Evolutionary conservation across 2,113 vertebrate species (phyloP).

Genomic region (Varanus salvator): DNA sequence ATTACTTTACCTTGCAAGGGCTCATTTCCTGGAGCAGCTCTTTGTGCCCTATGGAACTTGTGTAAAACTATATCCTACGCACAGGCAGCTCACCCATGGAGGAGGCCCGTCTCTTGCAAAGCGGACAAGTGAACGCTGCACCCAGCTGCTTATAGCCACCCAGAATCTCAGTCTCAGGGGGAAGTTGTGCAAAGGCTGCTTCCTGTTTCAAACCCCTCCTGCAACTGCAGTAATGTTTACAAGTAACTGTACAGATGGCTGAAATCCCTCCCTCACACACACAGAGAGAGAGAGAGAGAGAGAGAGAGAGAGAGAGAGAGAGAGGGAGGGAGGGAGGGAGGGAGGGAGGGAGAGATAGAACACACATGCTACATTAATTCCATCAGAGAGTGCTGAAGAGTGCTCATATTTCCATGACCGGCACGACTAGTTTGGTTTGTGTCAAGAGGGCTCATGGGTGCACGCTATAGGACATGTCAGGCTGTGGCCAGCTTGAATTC

Average conservation of each 20-base stretch:
- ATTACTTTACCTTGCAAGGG: neutral
- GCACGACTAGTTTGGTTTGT: neutral
- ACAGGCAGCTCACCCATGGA: neutral
- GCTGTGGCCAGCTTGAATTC: neutral
- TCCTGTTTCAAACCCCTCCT: conserved; percentile 48
- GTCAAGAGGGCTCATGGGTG: neutral
- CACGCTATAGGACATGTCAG: too few species aligned
- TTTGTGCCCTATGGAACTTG: neutral
- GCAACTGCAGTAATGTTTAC: neutral
- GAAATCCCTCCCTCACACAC: neutral
- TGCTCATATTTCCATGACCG: neutral
- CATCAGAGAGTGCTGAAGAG: neutral
- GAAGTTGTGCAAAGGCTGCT: conserved; percentile 53
- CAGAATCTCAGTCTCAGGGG: conserved; percentile 9
- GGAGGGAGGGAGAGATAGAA: neutral
- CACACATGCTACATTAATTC: neutral
- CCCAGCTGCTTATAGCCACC: conserved; percentile 41
- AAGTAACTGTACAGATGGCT: neutral
- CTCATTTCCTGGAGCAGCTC: conserved; percentile 22
- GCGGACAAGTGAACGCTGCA: neutral
- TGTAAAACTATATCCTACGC: conserved; percentile 17
- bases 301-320: neutral
- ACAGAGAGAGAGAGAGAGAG: neutral
- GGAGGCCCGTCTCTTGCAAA: neutral
- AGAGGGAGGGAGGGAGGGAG: neutral